A percentile compares a stretch with the other conserved stretches of the same genome.
Evolutionary conservation across 2,888 invertebrate species (phyloP).

Genomic region (Nemotelus pantherinus): DNA sequence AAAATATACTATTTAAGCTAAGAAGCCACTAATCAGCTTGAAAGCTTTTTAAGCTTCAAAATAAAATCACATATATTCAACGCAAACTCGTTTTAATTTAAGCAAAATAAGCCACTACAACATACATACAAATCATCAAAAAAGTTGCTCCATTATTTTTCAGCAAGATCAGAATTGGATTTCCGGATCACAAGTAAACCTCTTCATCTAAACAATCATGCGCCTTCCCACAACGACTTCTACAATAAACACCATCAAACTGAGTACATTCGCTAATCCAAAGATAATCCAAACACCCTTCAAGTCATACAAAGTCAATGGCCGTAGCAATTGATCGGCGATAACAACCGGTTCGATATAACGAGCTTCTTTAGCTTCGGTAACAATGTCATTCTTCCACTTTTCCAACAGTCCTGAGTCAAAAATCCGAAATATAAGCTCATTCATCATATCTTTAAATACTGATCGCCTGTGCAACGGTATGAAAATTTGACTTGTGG

Average conservation of each 20-base stretch:
- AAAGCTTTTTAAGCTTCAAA: too few relatives aligned
- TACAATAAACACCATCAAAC: neutral
- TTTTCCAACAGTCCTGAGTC: neutral
- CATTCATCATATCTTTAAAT: neutral
- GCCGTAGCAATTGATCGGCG: neutral
- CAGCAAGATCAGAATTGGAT: too few relatives aligned
- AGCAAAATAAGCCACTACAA: too few relatives aligned
- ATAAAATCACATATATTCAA: too few relatives aligned
- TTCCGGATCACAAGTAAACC: neutral
- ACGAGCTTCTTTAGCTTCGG: neutral
- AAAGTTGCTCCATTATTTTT: too few relatives aligned
- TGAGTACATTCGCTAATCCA: neutral
- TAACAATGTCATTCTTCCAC: constrained; percentile 6
- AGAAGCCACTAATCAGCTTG: too few relatives aligned
- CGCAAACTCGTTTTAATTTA: too few relatives aligned
- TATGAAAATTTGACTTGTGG: neutral
- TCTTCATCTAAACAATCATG: neutral
- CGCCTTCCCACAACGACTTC: neutral
- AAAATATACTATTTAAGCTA: too few relatives aligned
- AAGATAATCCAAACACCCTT: constrained; percentile 14
- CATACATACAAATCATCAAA: too few relatives aligned
- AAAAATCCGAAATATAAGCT: neutral
- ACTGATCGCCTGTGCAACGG: neutral
- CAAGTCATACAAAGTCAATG: constrained; percentile 1
- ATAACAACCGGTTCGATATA: neutral